These are phyloP conservation scores for Diglossa cyanea DNA, from an alignment of 2,797 vertebrate species.

Conservation along the genomic window DNA sequence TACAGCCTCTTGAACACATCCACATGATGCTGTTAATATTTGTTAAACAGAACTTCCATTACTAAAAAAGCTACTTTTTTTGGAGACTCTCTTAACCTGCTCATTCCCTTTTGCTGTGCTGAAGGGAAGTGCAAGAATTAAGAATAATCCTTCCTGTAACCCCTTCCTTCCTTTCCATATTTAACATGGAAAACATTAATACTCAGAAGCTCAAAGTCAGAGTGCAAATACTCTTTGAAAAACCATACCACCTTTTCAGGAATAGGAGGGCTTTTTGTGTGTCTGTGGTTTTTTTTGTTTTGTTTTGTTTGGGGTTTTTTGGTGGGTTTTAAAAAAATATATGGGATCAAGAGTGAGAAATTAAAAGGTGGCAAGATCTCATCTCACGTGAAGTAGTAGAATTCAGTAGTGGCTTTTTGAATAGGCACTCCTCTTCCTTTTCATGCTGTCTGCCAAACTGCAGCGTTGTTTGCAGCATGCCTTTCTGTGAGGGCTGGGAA, in stretches of 20 bases:
- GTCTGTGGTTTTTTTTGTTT: not conserved
- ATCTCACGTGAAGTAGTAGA: not conserved
- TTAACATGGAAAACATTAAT: not conserved
- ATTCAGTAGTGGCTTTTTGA: not conserved
- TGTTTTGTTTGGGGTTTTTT: not conserved
- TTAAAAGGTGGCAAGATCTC: not conserved
- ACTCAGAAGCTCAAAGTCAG: not conserved
- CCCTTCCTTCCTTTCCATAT: not conserved
- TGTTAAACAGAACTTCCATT: not conserved
- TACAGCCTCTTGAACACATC: not conserved
- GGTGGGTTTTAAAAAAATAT: not conserved
- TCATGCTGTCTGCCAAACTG: not conserved
- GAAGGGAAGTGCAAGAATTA: not conserved
- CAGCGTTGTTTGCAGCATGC: accelerated
- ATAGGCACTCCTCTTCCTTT: not conserved
- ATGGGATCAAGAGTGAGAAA: not conserved
- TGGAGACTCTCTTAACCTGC: not conserved
- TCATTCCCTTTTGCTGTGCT: not conserved
- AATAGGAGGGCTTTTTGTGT: not conserved
- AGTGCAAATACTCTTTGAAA: not conserved
- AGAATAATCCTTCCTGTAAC: not conserved
- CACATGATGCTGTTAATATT: constrained; percentile 22
- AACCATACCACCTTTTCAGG: not conserved
- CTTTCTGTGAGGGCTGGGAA: not conserved
- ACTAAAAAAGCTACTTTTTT: not conserved